Evolutionary conservation across 2,888 invertebrate species (phyloP).

Genomic region (Cryptophagus acutangulus): DNA sequence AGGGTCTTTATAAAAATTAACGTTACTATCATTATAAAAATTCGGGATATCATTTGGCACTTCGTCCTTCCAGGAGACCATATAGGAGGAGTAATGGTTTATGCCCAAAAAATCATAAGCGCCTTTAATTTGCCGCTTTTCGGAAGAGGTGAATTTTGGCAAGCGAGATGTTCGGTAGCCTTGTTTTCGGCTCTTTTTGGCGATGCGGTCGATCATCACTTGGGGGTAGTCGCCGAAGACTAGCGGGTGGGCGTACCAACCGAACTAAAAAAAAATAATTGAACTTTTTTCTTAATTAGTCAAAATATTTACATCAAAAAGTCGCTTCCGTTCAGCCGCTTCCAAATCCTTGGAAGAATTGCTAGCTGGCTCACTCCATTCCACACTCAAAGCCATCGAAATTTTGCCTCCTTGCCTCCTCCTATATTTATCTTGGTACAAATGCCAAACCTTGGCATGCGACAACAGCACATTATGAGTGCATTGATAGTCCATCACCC

Average conservation of each 20-base stretch:
- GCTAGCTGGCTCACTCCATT: slow-evolving; percentile 52
- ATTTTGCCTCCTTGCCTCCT: slow-evolving; percentile 48
- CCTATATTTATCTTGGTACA: slow-evolving; percentile 46
- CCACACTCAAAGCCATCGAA: slow-evolving; percentile 53
- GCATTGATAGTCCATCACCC: slow-evolving; percentile 55
- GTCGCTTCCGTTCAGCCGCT: slow-evolving; percentile 51
- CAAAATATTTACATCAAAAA: slow-evolving; percentile 47
- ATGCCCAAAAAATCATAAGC: slow-evolving; percentile 56
- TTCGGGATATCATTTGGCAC: slow-evolving; percentile 15
- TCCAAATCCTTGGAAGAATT: slow-evolving; percentile 47
- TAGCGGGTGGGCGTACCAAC: slow-evolving; percentile 65
- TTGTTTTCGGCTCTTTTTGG: slow-evolving; percentile 53
- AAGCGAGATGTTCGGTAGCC: slow-evolving; percentile 57
- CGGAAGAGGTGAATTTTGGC: slow-evolving; percentile 55
- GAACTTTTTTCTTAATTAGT: background rate
- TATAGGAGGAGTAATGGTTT: slow-evolving; percentile 53
- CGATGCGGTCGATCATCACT: slow-evolving; percentile 53
- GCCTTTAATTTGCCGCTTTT: slow-evolving; percentile 54
- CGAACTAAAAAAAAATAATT: slow-evolving; percentile 48
- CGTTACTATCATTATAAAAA: slow-evolving; percentile 16
- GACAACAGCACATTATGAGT: slow-evolving; percentile 48
- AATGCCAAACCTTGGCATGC: slow-evolving; percentile 47
- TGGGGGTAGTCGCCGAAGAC: slow-evolving; percentile 59
- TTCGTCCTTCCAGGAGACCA: slow-evolving; percentile 38
- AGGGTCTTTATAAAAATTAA: slow-evolving; percentile 9